These are phyloP conservation scores for Notocelia uddmanniana DNA, from an alignment of 2,888 invertebrate genomes.

Conservation along the genomic window DNA sequence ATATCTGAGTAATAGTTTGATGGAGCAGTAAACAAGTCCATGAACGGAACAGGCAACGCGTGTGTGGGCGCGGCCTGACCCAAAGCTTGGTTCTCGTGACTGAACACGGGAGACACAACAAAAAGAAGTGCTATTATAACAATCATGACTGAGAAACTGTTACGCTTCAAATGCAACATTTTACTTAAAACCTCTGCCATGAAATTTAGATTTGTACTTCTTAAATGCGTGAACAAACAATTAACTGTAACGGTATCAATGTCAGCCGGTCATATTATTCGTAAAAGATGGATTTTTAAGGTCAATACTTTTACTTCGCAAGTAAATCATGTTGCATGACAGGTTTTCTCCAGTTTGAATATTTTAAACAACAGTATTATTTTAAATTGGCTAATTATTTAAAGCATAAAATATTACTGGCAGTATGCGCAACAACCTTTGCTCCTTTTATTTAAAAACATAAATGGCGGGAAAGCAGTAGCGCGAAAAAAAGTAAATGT, in stretches of 20 bases:
- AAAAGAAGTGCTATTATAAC: constrained; percentile 68
- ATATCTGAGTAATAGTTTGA: constrained; percentile 72
- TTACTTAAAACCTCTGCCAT: constrained; percentile 79
- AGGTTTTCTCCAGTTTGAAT: background rate
- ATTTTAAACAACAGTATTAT: background rate
- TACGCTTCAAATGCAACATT: constrained; percentile 67
- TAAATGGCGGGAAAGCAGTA: constrained; percentile 25
- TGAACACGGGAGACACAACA: constrained; percentile 61
- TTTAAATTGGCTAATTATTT: background rate
- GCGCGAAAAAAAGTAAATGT: background rate
- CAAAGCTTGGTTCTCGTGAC: constrained; percentile 70
- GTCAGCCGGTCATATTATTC: constrained; percentile 62
- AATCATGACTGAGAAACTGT: constrained; percentile 79
- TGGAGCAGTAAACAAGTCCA: constrained; percentile 75
- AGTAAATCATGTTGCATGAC: background rate
- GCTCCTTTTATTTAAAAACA: background rate
- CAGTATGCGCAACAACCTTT: background rate
- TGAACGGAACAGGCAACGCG: constrained; percentile 65
- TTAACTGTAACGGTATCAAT: constrained; percentile 69
- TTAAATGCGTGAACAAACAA: constrained; percentile 70
- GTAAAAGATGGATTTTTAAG: constrained; percentile 50
- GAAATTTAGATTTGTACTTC: constrained; percentile 76
- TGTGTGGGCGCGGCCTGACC: constrained; percentile 65
- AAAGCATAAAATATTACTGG: background rate
- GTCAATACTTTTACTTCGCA: constrained; percentile 6